These are phyloP conservation scores for Cottus gobio DNA, from an alignment of 2,113 vertebrate genomes.

Conservation along the genomic window DNA sequence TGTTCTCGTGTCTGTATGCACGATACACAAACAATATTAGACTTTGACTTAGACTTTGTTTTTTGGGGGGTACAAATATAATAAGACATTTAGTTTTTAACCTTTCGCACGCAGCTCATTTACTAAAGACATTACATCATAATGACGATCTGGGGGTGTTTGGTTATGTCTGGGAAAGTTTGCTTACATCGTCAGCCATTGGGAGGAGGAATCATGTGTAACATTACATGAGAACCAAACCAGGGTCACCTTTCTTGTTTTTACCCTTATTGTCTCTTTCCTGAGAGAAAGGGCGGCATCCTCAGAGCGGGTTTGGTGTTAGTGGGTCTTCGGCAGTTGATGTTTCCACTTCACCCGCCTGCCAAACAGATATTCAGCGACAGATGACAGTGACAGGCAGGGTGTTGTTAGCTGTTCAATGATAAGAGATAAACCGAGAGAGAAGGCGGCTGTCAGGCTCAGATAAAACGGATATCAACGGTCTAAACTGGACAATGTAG, in stretches of 20 bases:
- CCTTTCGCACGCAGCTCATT: background rate
- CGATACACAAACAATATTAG: background rate
- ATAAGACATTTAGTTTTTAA: background rate
- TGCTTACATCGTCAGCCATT: constrained; percentile 54
- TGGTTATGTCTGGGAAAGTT: constrained; percentile 71
- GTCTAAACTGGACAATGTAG: constrained; percentile 57
- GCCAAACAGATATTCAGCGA: background rate
- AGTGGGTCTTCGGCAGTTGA: background rate
- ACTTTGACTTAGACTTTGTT: rapidly evolving
- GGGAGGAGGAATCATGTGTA: constrained; percentile 10
- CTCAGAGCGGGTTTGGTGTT: background rate
- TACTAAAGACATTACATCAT: background rate
- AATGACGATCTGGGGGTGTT: constrained; percentile 30
- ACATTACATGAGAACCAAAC: background rate
- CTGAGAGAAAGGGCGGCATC: rapidly evolving
- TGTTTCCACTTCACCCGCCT: constrained; percentile 9
- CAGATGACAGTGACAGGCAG: constrained; percentile 76
- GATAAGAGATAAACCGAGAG: constrained; percentile 73
- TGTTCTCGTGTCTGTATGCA: background rate
- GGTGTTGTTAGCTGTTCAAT: constrained; percentile 60
- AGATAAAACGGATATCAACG: constrained; percentile 80
- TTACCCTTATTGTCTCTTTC: background rate
- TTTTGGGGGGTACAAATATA: background rate
- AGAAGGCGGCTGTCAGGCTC: constrained; percentile 61
- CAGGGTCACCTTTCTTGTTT: constrained; percentile 73